Evolutionary conservation across 2,888 invertebrate species (phyloP), one percentile per base, ranked within the genome.

Genomic region (Xanthia togata): DNA sequence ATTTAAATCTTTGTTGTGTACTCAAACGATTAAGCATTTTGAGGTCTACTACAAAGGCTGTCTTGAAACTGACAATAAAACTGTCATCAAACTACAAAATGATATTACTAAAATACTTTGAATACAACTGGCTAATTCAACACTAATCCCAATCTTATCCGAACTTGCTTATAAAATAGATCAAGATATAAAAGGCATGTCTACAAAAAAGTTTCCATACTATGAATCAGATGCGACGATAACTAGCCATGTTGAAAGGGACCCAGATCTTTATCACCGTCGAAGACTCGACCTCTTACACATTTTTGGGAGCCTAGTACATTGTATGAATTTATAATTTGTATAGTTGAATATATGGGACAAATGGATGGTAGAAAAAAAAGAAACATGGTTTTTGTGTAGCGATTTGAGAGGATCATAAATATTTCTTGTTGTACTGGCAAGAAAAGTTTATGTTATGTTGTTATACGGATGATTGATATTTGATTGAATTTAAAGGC

Each of bases 261-360:
- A 74, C 91, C 92, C 92, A 88, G 94, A 94, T 94, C 78, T 76
- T 93, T 93, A 94, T 92, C 92, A 82, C 75, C 76, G 81, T 81
- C 78, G 86, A 83, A 77, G 84, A 88, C 84, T 88, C 89, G 90
- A 90, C 91, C 94, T 95, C 94, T 94, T 95, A 93, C 93, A 93
- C 92, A 92, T 91, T 94, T 95, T 93, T 95, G 93, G 92, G 90
- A 91, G 93, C 95, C 94, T 95, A 93, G 94, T 95, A 95, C 94
- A 92, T 92, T 92, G 93, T 94, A 93, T 95, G 95, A 95, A 94
- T 95, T 92, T 92, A 91, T 93, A 94, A 94, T 94, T 90, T 87
- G 85, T 82, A 73, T 73, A 73, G 87, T 73, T 79, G 80, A 73
- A 72, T 76, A 72, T 82, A 79, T 86, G 84, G 77, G 80, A 84